Percentiles rank a stretch among this genome's conserved stretches.
Evolutionary conservation across 2,888 invertebrate genomes (phyloP).

Genomic region (Gymnocheta viridis): DNA sequence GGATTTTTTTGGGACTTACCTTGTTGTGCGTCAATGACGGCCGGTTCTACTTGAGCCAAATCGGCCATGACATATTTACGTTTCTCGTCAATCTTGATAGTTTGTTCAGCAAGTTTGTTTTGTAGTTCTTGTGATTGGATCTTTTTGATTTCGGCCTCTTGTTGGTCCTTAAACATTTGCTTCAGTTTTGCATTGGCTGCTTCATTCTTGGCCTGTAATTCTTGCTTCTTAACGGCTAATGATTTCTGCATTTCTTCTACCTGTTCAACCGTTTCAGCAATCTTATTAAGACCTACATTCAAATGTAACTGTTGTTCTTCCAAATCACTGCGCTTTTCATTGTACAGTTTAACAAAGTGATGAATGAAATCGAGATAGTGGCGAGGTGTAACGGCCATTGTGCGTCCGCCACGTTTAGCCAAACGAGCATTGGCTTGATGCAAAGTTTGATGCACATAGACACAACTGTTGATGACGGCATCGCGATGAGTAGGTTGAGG

Average conservation of each 20-base stretch:
- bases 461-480: conserved; percentile 99
- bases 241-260: conserved; percentile 99
- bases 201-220: conserved; percentile 97
- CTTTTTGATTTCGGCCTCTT: conserved; percentile 99
- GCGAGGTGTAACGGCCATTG: conserved; percentile 98
- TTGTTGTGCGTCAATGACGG: conserved; percentile 98
- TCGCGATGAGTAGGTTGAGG: conserved; percentile 92
- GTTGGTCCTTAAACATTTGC: conserved; percentile 99
- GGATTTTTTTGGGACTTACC: conserved; percentile 83
- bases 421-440: conserved; percentile 96
- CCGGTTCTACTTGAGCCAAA: conserved; percentile 98
- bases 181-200: conserved; percentile 99
- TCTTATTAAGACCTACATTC: conserved; percentile 99
- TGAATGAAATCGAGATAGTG: conserved; percentile 99
- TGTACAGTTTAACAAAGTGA: conserved; percentile 98
- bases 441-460: conserved; percentile 98
- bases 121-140: conserved; percentile 98
- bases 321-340: conserved; percentile 98
- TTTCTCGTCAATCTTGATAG: conserved; percentile 96
- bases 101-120: conserved; percentile 91
- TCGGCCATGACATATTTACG: conserved; percentile 97
- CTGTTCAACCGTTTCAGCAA: conserved; percentile 99
- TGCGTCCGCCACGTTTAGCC: conserved; percentile 95
- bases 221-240: conserved; percentile 96
- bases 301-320: conserved; percentile 99